phyloP scores from a whole-genome alignment of 1,140 invertebrate genomes.

The Listronotus oregonensis region DNA sequence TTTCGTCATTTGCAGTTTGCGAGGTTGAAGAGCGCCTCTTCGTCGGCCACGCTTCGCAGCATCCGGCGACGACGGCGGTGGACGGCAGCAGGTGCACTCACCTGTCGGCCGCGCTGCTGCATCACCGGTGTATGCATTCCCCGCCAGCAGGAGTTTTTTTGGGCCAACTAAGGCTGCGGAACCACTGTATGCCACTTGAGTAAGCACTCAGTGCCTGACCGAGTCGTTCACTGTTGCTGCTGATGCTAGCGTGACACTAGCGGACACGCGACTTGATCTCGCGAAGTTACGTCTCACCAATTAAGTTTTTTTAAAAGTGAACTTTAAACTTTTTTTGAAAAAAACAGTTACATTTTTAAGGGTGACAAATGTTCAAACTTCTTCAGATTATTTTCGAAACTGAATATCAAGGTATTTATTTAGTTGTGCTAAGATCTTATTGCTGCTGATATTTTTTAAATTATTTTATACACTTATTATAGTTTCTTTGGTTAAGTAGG shows the following conservation, averaged over 20 bases:
- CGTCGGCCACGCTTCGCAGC: constrained; percentile 25
- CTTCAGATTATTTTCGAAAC: neutral
- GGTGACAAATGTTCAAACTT: neutral
- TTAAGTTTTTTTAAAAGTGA: no score
- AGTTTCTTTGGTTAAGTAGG: no score
- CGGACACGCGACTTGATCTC: neutral
- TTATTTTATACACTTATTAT: no score
- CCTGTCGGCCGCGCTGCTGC: constrained; percentile 41
- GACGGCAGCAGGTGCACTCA: constrained; percentile 46
- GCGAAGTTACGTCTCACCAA: no score
- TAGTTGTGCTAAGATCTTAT: no score
- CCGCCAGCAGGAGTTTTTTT: constrained; percentile 42
- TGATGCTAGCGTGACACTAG: constrained; percentile 4
- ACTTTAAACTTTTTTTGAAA: no score
- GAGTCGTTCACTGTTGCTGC: constrained; percentile 4
- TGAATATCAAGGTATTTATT: no score
- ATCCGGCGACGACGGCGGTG: constrained; percentile 14
- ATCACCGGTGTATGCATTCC: constrained; percentile 42
- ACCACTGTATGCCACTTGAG: constrained; percentile 38
- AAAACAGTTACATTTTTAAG: no score
- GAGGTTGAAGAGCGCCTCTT: constrained; percentile 4
- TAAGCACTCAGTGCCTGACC: constrained; percentile 30
- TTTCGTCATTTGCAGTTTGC: no score
- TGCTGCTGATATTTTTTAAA: no score
- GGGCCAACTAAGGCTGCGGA: constrained; percentile 28